Evolutionary conservation across 1,140 invertebrate genomes (phyloP).

Genomic region (Drosophila bifasciata): DNA sequence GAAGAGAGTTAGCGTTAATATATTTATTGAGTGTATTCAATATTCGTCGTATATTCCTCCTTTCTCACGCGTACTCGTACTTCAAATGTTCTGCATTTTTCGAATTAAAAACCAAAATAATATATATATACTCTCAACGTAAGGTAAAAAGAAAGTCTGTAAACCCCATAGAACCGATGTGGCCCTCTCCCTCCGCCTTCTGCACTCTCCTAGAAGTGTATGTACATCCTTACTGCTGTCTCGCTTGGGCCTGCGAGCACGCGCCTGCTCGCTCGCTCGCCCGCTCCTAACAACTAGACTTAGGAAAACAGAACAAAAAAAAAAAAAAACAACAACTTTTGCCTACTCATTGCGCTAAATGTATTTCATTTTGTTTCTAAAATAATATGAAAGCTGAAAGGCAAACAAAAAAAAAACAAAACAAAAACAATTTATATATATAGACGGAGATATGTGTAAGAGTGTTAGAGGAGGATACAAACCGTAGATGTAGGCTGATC

Average conservation of each 20-base stretch:
- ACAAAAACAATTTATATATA: slow-evolving; percentile 18
- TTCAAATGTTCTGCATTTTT: slow-evolving; percentile 49
- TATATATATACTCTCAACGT: too few species aligned
- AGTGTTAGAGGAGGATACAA: neutral
- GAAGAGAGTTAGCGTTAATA: slow-evolving; percentile 9
- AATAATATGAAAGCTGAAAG: slow-evolving; percentile 62
- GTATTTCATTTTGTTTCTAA: slow-evolving; percentile 75
- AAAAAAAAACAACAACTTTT: slow-evolving; percentile 36
- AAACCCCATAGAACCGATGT: neutral
- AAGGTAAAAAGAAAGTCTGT: neutral
- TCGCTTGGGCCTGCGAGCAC: slow-evolving; percentile 17
- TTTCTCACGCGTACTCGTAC: slow-evolving; percentile 24
- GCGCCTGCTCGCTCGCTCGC: neutral
- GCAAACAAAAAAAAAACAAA: slow-evolving; percentile 27
- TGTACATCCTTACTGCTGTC: slow-evolving; percentile 29
- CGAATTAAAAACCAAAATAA: slow-evolving; percentile 19
- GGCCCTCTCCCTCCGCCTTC: neutral
- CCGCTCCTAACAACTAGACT: slow-evolving; percentile 2
- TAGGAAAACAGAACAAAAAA: slow-evolving; percentile 6
- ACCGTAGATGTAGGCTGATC: neutral
- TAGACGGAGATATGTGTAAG: slow-evolving; percentile 17
- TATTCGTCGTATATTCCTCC: slow-evolving; percentile 2
- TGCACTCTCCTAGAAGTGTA: slow-evolving; percentile 8
- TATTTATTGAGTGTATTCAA: slow-evolving; percentile 33
- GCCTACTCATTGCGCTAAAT: slow-evolving; percentile 60